A percentile compares a stretch with the other conserved stretches of the same genome.
Conservation (phyloP, 2,113 vertebrate genomes). For the Pleuronectes platessa region DNA sequence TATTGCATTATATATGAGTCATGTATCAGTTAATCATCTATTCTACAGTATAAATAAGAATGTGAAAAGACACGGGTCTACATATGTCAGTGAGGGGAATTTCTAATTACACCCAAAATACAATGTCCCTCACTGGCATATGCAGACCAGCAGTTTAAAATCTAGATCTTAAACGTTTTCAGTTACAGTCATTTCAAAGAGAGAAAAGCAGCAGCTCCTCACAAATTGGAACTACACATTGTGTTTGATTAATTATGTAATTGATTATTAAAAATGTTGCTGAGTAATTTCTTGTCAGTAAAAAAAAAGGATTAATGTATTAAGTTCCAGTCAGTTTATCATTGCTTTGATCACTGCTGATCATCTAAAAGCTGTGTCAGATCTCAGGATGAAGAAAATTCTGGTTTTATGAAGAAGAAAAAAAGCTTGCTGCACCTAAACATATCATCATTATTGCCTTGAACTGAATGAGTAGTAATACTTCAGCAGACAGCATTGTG, state of each 20-base stretch:
- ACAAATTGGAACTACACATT: background rate
- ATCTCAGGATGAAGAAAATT: background rate
- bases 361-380: background rate
- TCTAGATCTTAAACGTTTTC: background rate
- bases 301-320: background rate
- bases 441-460: background rate
- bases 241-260: background rate
- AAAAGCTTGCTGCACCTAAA: background rate
- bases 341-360: background rate
- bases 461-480: background rate
- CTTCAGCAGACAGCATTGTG: slow-evolving; percentile 2
- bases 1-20: no score
- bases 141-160: no score
- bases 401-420: background rate
- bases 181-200: background rate
- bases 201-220: background rate
- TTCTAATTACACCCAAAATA: background rate
- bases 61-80: background rate
- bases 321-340: background rate
- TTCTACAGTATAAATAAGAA: background rate
- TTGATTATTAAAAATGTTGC: background rate
- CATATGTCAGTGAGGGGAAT: no score
- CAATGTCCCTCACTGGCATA: background rate
- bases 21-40: background rate
- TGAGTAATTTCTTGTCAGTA: background rate